Evolutionary conservation across 2,797 vertebrate species (phyloP).

Genomic region (Onychomys torridus): DNA sequence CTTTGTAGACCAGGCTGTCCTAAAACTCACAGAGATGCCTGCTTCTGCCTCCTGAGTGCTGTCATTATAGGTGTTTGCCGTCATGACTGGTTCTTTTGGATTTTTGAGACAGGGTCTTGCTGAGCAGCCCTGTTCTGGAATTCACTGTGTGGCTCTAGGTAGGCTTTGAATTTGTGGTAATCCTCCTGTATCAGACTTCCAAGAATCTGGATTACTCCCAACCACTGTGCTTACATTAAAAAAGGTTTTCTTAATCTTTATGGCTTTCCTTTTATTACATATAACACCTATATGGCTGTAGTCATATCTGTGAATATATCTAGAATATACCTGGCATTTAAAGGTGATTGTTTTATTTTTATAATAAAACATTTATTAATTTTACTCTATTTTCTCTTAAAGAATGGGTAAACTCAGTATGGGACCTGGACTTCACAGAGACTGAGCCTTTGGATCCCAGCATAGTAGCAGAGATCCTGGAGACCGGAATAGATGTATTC

Average conservation of each 20-base stretch:
- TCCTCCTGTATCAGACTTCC: background rate
- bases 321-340: background rate
- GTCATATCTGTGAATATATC: background rate
- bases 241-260: background rate
- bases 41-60: background rate
- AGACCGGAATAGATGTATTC: conserved; percentile 86
- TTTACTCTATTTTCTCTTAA: conserved; percentile 69
- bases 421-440: conserved; percentile 95
- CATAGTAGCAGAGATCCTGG: conserved; percentile 86
- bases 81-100: background rate
- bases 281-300: background rate
- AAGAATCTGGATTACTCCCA: background rate
- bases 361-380: too few species aligned
- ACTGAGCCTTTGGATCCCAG: conserved; percentile 87
- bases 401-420: conserved; percentile 93
- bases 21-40: background rate
- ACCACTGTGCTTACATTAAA: background rate
- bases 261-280: conserved; percentile 5
- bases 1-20: background rate
- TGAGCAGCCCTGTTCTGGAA: background rate
- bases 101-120: background rate
- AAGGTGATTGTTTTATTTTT: conserved; percentile 3
- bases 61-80: background rate
- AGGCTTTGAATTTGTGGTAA: background rate
- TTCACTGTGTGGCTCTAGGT: background rate